Conservation (phyloP, 2,888 invertebrate genomes). For the Synanthedon andrenaeformis region DNA sequence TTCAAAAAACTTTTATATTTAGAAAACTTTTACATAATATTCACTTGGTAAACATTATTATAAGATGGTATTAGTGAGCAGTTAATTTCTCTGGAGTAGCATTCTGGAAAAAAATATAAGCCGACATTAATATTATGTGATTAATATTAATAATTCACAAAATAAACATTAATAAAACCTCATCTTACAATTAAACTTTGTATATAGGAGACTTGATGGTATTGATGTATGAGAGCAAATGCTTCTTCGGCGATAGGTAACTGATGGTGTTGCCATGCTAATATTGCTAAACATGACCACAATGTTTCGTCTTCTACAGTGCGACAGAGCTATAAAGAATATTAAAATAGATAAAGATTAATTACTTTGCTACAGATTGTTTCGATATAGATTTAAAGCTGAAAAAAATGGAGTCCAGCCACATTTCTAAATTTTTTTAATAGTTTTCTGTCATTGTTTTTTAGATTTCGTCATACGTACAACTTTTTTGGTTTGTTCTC, state of each 20-base stretch:
- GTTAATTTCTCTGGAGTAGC: conserved; percentile 32
- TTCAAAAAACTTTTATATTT: too few species aligned
- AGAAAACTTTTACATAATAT: too few species aligned
- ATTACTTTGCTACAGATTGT: too few species aligned
- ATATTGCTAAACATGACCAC: conserved; percentile 95
- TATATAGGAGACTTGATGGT: conserved; percentile 86
- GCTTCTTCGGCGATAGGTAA: conserved; percentile 94
- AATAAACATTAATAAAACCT: background rate
- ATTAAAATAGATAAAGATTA: background rate
- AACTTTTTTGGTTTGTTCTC: too few species aligned
- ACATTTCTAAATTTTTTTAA: too few species aligned
- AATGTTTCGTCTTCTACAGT: conserved; percentile 72
- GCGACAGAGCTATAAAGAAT: conserved; percentile 45
- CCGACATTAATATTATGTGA: background rate
- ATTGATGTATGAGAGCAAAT: conserved; percentile 75
- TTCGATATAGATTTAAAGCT: background rate
- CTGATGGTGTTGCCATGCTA: conserved; percentile 89
- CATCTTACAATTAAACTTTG: conserved; percentile 79
- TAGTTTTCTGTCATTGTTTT: too few species aligned
- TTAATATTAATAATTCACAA: background rate
- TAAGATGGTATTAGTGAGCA: background rate
- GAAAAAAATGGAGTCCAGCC: background rate
- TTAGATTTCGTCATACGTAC: too few species aligned
- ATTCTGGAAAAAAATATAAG: conserved; percentile 33
- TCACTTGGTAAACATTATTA: too few species aligned